Base-by-base conservation (phyloP, 2,888 invertebrate genomes). In the Eupithecia centaureata region DNA sequence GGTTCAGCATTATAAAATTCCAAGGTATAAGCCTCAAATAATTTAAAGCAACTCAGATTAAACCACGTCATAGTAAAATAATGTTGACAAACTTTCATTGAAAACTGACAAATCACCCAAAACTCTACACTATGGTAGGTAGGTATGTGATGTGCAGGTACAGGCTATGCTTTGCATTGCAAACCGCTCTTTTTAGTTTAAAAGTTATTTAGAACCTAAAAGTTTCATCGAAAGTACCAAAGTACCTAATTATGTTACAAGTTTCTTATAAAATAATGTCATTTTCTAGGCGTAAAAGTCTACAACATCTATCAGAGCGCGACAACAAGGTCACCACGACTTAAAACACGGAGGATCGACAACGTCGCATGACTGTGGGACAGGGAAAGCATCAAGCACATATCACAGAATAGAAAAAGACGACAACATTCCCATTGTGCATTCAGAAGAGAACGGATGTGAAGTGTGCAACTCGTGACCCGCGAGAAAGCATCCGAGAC, bases 401-500 rank as follows among this genome's bases (percentile, higher is more conserved):
- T 38, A n/a, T 2, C 0, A 8, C 25, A 63, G 1, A 76, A 62
- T 68, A 74, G 80, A 91, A 72, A 70, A 86, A 84, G 90, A 91
- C 65, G 75, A 80, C 80, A 75, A 62, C 54, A 84, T 83, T 88
- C 81, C 81, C 83, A 88, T 89, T 90, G 87, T 90, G 86, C 90
- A 88, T 88, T 91, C 87, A 82, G 86, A 87, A 86, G 86, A 86
- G 90, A 92, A 89, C 92, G 89, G 91, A 88, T 90, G 86, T 86
- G 80, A 76, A 84, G 84, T 86, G 86, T 87, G 84, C 83, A 86
- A 86, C 86, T 89, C 88, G 90, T 90, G 90, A 91, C 90, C 90
- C 85, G 83, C 88, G 89, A 88, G 92, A 92, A 92, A 92, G 92
- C 89, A 86, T 80, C 80, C 79, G 83, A 83, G 80, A 82, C 82